Conservation (phyloP, 2,113 vertebrate species). For the Nyctibius bracteatus region DNA sequence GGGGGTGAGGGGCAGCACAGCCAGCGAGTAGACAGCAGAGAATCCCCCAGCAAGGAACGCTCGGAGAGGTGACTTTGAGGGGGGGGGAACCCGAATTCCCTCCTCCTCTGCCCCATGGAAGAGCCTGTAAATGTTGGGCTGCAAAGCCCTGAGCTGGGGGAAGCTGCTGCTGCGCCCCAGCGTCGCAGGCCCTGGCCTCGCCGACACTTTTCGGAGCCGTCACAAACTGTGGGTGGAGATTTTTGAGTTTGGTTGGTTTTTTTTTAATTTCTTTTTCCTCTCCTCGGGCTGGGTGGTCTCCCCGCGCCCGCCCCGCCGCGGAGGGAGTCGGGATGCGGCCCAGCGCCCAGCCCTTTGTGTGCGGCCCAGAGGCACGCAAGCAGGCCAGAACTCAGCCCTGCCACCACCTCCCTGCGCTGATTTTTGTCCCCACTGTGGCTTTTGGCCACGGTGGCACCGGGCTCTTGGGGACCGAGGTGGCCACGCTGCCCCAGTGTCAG, state of each 20-base stretch:
- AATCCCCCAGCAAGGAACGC: not conserved
- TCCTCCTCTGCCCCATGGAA: too few species aligned
- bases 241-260: not conserved
- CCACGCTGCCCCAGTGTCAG: not conserved
- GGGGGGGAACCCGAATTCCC: not conserved
- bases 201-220: not conserved
- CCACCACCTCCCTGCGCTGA: not conserved
- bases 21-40: not conserved
- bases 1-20: not conserved
- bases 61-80: too few species aligned
- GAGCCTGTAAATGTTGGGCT: too few species aligned
- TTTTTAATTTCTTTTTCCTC: not conserved
- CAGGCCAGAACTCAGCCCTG: too few species aligned
- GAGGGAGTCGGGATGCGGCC: not conserved
- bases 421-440: not conserved
- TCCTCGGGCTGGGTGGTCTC: conserved; percentile 2
- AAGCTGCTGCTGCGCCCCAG: too few species aligned
- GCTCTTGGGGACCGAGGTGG: not conserved
- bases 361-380: not conserved
- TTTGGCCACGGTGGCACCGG: too few species aligned
- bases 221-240: not conserved
- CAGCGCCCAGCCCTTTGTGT: not conserved
- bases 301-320: not conserved
- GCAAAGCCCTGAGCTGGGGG: not conserved
- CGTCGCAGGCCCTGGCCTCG: not conserved